Base-by-base conservation (phyloP, 2,797 vertebrate species). In the Tapirus indicus region DNA sequence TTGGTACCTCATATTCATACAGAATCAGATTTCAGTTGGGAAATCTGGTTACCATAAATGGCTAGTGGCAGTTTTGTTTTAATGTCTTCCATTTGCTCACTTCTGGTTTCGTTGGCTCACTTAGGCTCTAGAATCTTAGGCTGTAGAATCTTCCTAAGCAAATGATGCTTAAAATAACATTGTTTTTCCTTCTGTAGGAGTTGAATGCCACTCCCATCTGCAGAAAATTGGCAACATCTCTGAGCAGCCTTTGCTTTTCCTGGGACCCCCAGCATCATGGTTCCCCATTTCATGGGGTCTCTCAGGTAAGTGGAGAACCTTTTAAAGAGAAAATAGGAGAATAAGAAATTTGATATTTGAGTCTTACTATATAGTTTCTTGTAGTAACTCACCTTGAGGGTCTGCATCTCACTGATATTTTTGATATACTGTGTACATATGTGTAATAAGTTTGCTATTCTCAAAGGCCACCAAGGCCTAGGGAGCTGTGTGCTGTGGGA, bases 261-360 rank as follows among this genome's bases (percentile, higher is more conserved):
- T n/a, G 8, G 92, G 62, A 93, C 32, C 9, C 6, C 56, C 16
- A 69, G 72, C 92, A 94, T 49, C 94, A 97, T 98, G 98, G 27
- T 85, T 77, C 88, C 58, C 74, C 38, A 21, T 92, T 83, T 88
- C 80, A 74, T 60, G 74, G 60, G 47, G 12, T 94, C 69, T 79
- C 58, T 97, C 52, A 91, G 98, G 98, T 98, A 75, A 97, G 98
- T 78, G 20, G 66, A 92, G 54, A 72, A 25, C 9, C 13, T 91
- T 66, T 92, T 52, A 21, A 58, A 84, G 91, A 66, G 27, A 29
- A 72, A 92, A 18, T 2, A 41, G 20, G 52, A 92, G 29, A 88
- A 20, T 32, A 77, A 68, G 69, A 88, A 83, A 71, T 69, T 78
- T 6, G 13, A 11, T 66, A n/a, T 86, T 91, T 80, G 8, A 27